Evolutionary conservation across 1,140 invertebrate genomes (phyloP), one percentile per base, ranked within the genome.

Genomic region (Oryctes rhinoceros): DNA sequence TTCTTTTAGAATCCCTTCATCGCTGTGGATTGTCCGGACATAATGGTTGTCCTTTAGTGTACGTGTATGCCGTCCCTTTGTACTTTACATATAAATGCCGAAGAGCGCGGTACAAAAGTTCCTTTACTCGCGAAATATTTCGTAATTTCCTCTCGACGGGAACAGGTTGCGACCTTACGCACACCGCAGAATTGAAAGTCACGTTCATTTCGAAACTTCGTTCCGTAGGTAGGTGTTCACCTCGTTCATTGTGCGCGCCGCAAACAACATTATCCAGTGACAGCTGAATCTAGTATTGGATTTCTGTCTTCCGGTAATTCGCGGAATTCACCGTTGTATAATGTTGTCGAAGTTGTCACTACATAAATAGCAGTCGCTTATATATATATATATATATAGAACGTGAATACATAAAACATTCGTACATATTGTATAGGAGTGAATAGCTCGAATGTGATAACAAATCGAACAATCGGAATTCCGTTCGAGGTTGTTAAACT

Each of bases 401-500:
- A 44, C 9, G 39, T 1, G 6, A 18, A n/a, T 59, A 59, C 53
- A 59, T 59, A 59, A 59, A 59, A 59, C 15, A 59, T 59, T 59
- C 53, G 53, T 18, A 59, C 5, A 10, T 53, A 53, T 13, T 13
- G 13, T n/a, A 59, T 59, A 18, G 13, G 1, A 7, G 53, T 59
- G 53, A 59, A 59, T 18, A 59, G 53, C 13, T 6, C n/a, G 53
- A 59, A 59, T 15, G 53, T 18, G 53, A 59, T 59, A 59, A 59
- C 53, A n/a, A 59, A 59, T 59, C 53, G 53, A 59, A 59, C 53
- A 59, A 18, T 18, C 53, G 53, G 53, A 59, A 18, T 59, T 59
- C n/a, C 53, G 53, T 18, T 59, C 53, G 53, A 59, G 53, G 53
- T 59, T 59, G 53, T 59, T 59, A 59, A 59, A n/a, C 53, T 59